Base-by-base conservation (phyloP, 1,140 invertebrate species). In the Drosophila teissieri region DNA sequence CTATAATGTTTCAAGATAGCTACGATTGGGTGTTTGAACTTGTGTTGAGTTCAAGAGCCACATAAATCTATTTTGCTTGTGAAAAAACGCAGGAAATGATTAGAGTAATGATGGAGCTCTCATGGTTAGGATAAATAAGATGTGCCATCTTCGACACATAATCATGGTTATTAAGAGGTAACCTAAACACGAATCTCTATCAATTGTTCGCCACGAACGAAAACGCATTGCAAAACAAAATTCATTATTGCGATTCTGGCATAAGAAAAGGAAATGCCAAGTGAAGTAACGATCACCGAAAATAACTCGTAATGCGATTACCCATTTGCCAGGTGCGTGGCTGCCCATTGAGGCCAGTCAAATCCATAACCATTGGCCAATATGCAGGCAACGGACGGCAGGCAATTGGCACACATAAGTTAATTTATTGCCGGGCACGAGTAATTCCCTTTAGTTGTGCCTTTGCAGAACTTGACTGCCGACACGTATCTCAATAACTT, bases 401-500 rank as follows among this genome's bases (percentile, higher is more conserved):
- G 62, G 63, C 51, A 70, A 60, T 60, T 65, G 55, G 63, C 64
- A 62, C 57, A 70, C 42, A 46, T 27, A 46, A 37, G 22, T 48
- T 44, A 19, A 63, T 54, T 54, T 54, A 63, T 45, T 54, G n/a
- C 49, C 60, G 31, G 60, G 27, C 36, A 34, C 49, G 61, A 31
- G 62, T 39, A 58, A 58, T 65, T 44, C 55, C 31, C 44, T 36
- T 65, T 36, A 8, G 36, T 39, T 48, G 34, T 64, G 39, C 53
- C 39, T 64, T 36, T 49, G 65, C 65, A 70, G 68, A 72, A 72
- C 52, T 49, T 55, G 65, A 42, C 45, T 57, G 48, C 65, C 78
- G 80, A 76, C 82, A 88, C 79, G 82, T 82, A 58, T 44, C 54
- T 55, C 14, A 63, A 27, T 65, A 52, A 65, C 15, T 34, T 46